Evolutionary conservation across 2,888 invertebrate species (phyloP), one percentile per base, ranked within the genome.

Genomic region (Cotesia congregata): DNA sequence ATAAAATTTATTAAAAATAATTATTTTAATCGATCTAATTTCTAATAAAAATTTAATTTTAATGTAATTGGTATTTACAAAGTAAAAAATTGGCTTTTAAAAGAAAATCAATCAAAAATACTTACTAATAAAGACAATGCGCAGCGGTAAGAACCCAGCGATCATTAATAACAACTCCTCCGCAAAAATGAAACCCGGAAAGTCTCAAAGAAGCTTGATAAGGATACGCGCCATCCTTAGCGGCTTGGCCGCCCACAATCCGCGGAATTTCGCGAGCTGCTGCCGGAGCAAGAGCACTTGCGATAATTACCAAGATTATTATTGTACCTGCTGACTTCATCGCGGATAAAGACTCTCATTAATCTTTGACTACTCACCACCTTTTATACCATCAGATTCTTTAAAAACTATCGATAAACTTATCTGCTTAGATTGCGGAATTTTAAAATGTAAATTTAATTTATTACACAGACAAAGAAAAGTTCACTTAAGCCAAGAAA

Each of bases 171-270:
- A 70, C 60, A 30, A 60, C 59, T 30, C 70, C 70, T 50, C 70
- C 70, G 17, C 70, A 70, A 30, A 60, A 59, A n/a, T 70, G 70
- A 12, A 6, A 30, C 59, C 5, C 30, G 6, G 1, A 30, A 7
- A 15, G 12, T 60, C 70, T 59, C 12, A 70, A 70, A 5, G 70
- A 70, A 30, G 60, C 60, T 70, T 70, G 70, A 60, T 59, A 50
- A 17, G 70, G 70, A 59, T 59, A 50, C 12, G 59, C 20, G 6
- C 60, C 59, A 20, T 59, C 38, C 20, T 59, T 9, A 6, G 60
- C 70, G 17, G 20, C 60, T 5, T n/a, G 7, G 7, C 70, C 70
- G 20, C 70, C 70, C 17, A 70, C 70, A 30, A 70, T 12, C 60
- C 59, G 40, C 17, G 17, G 7, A 41, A 68, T 17, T 39, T 68